Conservation (phyloP, 35 echinoderm and acorn worm genomes). For the Acanthaster planci region DNA sequence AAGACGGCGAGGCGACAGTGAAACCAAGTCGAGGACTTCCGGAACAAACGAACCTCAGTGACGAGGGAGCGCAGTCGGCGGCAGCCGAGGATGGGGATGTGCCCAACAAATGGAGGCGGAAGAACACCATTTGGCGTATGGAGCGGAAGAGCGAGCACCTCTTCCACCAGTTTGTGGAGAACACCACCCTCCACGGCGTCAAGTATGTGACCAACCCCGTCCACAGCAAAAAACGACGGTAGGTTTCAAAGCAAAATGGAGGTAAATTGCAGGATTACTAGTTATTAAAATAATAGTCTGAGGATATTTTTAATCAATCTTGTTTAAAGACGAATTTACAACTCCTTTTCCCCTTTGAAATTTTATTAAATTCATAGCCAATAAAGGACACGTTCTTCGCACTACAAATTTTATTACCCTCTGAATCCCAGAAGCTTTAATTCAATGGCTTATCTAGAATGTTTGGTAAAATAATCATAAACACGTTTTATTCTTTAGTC, state of each 20-base stretch:
- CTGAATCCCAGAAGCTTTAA: too few species aligned
- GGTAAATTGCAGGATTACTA: not conserved
- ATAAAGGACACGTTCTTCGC: too few species aligned
- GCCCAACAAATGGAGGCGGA: not conserved
- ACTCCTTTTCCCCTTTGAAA: too few species aligned
- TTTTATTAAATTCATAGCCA: too few species aligned
- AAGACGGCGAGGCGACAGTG: not conserved
- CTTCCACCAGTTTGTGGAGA: constrained; percentile 3
- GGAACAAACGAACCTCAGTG: not conserved
- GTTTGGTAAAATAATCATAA: too few species aligned
- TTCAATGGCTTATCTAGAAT: too few species aligned
- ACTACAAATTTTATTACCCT: too few species aligned
- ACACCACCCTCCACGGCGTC: not conserved
- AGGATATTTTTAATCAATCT: too few species aligned
- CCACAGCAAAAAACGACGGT: not conserved
- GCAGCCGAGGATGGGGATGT: not conserved
- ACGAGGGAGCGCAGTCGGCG: not conserved
- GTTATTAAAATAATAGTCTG: too few species aligned
- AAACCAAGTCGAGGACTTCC: not conserved
- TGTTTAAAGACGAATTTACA: too few species aligned
- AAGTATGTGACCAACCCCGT: constrained; percentile 23
- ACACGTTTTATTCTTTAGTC: too few species aligned
- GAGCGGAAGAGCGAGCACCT: not conserved
- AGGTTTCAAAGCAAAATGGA: not conserved
- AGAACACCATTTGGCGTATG: not conserved